phyloP scores from a whole-genome alignment of 1,140 invertebrate genomes.

The Muscidifurax raptorellus region DNA sequence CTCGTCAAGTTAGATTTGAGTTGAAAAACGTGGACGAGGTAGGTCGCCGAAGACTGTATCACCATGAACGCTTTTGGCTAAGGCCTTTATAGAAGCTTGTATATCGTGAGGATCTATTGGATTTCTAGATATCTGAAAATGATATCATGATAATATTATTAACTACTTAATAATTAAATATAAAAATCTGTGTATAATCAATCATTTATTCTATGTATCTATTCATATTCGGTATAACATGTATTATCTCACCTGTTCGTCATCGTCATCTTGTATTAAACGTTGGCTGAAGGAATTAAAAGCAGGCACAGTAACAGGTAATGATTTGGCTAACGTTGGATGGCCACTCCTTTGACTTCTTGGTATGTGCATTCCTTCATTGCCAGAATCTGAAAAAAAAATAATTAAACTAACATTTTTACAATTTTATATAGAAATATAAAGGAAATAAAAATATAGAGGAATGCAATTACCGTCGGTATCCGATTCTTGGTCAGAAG shows the following conservation, averaged over 20 bases:
- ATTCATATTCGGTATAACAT: background rate
- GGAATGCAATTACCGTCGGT: constrained; percentile 70
- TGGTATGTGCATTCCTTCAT: constrained; percentile 73
- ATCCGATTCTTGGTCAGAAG: constrained; percentile 74
- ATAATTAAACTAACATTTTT: background rate
- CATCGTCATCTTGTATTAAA: constrained; percentile 68
- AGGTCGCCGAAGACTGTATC: constrained; percentile 89
- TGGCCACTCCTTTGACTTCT: constrained; percentile 66
- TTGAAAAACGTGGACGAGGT: constrained; percentile 87
- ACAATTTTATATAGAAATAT: background rate
- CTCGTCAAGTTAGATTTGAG: constrained; percentile 81
- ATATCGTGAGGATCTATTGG: constrained; percentile 80
- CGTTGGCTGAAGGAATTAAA: constrained; percentile 69
- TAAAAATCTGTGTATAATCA: background rate
- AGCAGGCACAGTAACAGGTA: constrained; percentile 77
- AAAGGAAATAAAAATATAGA: background rate
- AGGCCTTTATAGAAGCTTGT: constrained; percentile 89
- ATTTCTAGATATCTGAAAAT: constrained; percentile 63
- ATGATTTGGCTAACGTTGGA: constrained; percentile 75
- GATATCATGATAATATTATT: background rate
- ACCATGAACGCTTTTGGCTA: constrained; percentile 90
- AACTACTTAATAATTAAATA: background rate
- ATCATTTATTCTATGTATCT: no score
- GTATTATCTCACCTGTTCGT: constrained; percentile 68
- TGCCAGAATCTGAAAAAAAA: constrained; percentile 67